Base-by-base conservation (phyloP, 2,797 vertebrate genomes). In the Nasua narica region DNA sequence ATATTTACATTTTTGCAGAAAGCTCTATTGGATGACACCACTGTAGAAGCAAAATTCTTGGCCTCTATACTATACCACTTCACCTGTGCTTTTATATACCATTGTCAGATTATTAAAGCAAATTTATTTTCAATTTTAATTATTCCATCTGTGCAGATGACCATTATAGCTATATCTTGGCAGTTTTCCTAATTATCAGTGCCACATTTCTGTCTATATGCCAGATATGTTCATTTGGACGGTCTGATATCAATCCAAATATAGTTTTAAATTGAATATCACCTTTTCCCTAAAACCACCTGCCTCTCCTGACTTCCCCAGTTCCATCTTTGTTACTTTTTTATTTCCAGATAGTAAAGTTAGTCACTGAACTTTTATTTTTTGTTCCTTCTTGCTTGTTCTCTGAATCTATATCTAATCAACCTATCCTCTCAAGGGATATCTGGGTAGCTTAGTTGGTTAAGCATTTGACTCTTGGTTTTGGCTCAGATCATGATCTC, bases 301-400 rank as follows among this genome's bases (percentile, higher is more conserved):
- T 92, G 27, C 25, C 37, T 74, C 32, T 92, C n/a, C 23, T 81
- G 11, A 95, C 40, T 67, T 87, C 72, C 10, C 18, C 16, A 50
- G 37, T 72, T 77, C 29, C 32, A 85, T 62, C 7, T 90, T 87
- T 94, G 60, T 46, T 92, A 70, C 7, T 56, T 40, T 60, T 90
- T 86, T 86, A 32, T 77, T 74, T 15, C 4, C 6, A 92, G 1
- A 60, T 86, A 77, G 43, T 79, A 21, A 86, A 78, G 25, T 91
- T 91, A 77, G 50, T 93, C n/a, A 89, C 18, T 86, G 43, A 82
- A 88, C 6, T 94, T 77, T n/a, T 70, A 56, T 23, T 77, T 94
- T 90, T 72, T 18, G 56, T 62, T 92, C 37, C 23, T 91, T 84
- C 60, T 93, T 94, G 72, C 37, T 96, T 87, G 46, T 77, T 19